Evolutionary conservation across 2,888 invertebrate species (phyloP).

Genomic region (Microdon myrmicae): DNA sequence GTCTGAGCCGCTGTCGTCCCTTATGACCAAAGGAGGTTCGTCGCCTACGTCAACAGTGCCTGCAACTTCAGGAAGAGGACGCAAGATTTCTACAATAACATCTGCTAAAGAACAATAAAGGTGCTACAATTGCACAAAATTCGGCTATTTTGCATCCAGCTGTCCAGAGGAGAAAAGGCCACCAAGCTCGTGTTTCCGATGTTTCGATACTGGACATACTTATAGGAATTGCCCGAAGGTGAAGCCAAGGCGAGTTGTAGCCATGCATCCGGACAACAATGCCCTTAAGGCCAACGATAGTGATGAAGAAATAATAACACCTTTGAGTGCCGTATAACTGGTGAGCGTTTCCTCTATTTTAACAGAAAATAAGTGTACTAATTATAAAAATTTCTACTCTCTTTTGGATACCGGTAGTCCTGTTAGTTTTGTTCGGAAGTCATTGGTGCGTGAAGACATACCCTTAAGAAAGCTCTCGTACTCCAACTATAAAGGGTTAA

Average conservation of each 20-base stretch:
- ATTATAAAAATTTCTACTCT: conserved; percentile 4
- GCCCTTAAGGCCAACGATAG: conserved; percentile 1
- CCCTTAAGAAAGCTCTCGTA: not conserved
- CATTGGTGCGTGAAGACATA: conserved; percentile 16
- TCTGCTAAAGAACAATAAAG: no score
- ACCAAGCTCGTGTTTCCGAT: conserved; percentile 24
- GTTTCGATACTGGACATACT: conserved; percentile 1
- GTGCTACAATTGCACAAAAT: no score
- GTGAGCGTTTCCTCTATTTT: conserved; percentile 21
- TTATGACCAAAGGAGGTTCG: no score
- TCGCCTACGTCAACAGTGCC: no score
- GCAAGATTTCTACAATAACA: no score
- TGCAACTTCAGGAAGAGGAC: no score
- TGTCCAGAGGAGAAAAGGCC: no score
- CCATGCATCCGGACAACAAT: not conserved
- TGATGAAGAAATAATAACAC: not conserved
- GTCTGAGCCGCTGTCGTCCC: no score
- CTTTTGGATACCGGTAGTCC: conserved; percentile 35
- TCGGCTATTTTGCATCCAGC: no score
- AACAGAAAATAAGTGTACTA: conserved; percentile 5
- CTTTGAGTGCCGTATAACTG: conserved; percentile 8
- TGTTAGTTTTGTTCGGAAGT: conserved; percentile 18
- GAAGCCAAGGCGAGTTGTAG: conserved; percentile 1
- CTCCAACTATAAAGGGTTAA: not conserved
- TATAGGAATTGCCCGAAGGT: conserved; percentile 10